Evolutionary conservation across 2,113 vertebrate species (phyloP), one percentile per base, ranked within the genome.

Genomic region (Scortum barcoo): DNA sequence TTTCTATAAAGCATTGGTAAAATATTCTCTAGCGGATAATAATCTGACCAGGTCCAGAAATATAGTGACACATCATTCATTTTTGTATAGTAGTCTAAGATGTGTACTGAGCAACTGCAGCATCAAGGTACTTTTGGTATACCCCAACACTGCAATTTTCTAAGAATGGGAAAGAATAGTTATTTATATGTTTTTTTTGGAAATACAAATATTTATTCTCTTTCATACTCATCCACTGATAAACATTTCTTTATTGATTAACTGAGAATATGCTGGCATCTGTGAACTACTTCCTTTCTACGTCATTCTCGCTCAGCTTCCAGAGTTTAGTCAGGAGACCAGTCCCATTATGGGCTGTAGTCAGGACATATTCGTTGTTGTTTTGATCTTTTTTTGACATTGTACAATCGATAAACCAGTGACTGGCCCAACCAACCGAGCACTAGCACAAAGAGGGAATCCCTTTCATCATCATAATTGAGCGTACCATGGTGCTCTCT

Each of bases 291-390:
- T 57, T 85, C 30, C 78, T 89, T 81, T 97, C 95, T 0, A 96
- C 91, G 0, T 93, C 91, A 14, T 90, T 88, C 75, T 91, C 96
- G 22, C 97, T 97, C 87, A 90, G 12, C 24, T 95, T 88, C 7
- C 94, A 91, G 76, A 98, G 90, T 0, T 26, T 57, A 63, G 51
- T 19, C 3, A 98, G 67, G 54, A 91, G 91, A 19, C 54, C 87
- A 92, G 92, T 92, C 0, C 96, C 96, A 0, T 68, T 95, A 66
- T 81, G 95, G 7, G 95, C 91, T 0, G 96, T 96, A 48, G 81
- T 86, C 94, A 95, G 95, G 72, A 98, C 85, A 60, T 97, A 97
- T 0, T 96, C 95, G 11, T 62, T 10, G 4, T 97, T 97, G 26
- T 96, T 94, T 0, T 96, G 96, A 38, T 96, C 84, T n/a, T 4